These are phyloP conservation scores for Patiria pectinifera DNA, from an alignment of 53 echinoderm and acorn worm genomes.

Conservation along the genomic window DNA sequence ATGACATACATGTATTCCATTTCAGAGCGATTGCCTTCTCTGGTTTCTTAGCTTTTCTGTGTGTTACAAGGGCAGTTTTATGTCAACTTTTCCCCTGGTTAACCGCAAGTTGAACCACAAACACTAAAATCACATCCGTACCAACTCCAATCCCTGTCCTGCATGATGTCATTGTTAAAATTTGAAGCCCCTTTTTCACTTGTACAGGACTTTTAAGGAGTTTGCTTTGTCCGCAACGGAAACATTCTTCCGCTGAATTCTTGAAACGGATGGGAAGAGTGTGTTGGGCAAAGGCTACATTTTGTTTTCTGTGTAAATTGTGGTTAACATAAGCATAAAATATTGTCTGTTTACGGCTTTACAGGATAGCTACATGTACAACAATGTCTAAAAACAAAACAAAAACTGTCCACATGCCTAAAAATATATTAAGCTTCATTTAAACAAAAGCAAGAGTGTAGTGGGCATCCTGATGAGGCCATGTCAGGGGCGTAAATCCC, in stretches of 20 bases:
- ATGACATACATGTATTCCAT: background rate
- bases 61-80: background rate
- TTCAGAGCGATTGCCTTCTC: background rate
- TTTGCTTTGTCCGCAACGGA: background rate
- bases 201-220: background rate
- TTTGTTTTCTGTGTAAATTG: background rate
- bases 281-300: background rate
- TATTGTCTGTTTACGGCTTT: no score
- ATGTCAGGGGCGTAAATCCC: no score
- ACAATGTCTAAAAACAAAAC: no score
- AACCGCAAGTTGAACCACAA: background rate
- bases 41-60: background rate
- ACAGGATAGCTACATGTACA: no score
- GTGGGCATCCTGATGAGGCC: no score
- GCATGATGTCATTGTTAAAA: slow-evolving; percentile 9
- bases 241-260: background rate
- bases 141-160: background rate
- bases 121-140: background rate
- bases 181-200: background rate
- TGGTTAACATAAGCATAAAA: no score
- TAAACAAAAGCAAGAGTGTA: no score
- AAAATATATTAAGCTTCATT: no score
- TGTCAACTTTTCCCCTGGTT: background rate
- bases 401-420: no score
- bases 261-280: background rate